These are phyloP conservation scores for Lepus europaeus DNA, from an alignment of 2,113 vertebrate genomes.

Conservation along the genomic window DNA sequence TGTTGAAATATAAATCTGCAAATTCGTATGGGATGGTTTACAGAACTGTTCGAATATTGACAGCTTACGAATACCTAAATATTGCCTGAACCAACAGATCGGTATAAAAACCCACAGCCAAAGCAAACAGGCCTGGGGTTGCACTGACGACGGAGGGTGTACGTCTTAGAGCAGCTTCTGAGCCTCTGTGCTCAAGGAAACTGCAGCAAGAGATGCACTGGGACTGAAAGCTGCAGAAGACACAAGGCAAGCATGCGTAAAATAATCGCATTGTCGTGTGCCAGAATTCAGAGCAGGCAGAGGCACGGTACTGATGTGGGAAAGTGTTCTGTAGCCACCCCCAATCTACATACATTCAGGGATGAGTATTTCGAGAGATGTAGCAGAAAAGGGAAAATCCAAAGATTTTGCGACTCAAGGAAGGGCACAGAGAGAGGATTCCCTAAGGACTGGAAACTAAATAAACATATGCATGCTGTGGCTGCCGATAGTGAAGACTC, in stretches of 20 bases:
- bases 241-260: neutral
- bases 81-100: neutral
- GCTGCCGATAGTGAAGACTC: constrained; percentile 81
- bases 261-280: accelerated
- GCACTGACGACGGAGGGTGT: neutral
- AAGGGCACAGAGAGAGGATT: constrained; percentile 71
- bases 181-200: neutral
- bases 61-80: neutral
- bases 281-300: constrained; percentile 50
- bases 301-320: neutral
- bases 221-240: neutral
- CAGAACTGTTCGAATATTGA: neutral
- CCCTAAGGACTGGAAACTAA: constrained; percentile 73
- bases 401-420: constrained; percentile 70
- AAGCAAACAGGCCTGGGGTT: neutral
- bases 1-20: neutral
- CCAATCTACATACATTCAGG: neutral
- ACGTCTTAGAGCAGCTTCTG: accelerated
- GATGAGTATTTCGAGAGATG: constrained; percentile 60
- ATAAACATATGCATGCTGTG: constrained; percentile 83
- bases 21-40: neutral
- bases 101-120: neutral
- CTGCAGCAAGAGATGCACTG: accelerated
- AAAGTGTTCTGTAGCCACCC: neutral
- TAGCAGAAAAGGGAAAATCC: constrained; percentile 60